Percentiles rank a stretch among this genome's conserved stretches.
phyloP scores from a whole-genome alignment of 1,140 invertebrate species.

The Trichonephila clavata region DNA sequence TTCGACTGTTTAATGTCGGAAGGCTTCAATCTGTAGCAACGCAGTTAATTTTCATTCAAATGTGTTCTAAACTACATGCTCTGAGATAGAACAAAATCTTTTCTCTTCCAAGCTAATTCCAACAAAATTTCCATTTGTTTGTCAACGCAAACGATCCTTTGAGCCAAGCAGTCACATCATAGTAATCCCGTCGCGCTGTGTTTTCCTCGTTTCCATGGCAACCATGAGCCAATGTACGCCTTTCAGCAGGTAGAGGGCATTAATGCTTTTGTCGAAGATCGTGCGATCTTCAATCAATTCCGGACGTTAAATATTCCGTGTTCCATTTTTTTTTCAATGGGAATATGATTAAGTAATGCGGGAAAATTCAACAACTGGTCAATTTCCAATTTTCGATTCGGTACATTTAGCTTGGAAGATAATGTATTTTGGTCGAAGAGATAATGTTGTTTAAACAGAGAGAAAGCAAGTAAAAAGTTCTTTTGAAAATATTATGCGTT shows the following conservation, averaged over 20 bases:
- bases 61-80: background rate
- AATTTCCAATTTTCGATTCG: background rate
- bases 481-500: too few relatives aligned
- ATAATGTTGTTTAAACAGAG: too few relatives aligned
- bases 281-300: constrained; percentile 41
- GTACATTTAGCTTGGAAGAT: too few relatives aligned
- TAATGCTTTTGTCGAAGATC: background rate
- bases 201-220: constrained; percentile 23
- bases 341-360: background rate
- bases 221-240: constrained; percentile 11
- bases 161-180: constrained; percentile 16
- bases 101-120: background rate
- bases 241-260: constrained; percentile 44
- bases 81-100: background rate
- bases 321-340: constrained; percentile 4
- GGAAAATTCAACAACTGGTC: background rate
- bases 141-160: constrained; percentile 26
- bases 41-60: too few relatives aligned
- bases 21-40: too few relatives aligned
- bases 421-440: too few relatives aligned
- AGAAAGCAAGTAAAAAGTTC: too few relatives aligned
- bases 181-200: constrained; percentile 32
- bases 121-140: constrained; percentile 6
- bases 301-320: background rate
- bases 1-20: background rate